These are phyloP conservation scores for Fragum whitleyi DNA, from an alignment of 2,888 invertebrate genomes.

Conservation along the genomic window DNA sequence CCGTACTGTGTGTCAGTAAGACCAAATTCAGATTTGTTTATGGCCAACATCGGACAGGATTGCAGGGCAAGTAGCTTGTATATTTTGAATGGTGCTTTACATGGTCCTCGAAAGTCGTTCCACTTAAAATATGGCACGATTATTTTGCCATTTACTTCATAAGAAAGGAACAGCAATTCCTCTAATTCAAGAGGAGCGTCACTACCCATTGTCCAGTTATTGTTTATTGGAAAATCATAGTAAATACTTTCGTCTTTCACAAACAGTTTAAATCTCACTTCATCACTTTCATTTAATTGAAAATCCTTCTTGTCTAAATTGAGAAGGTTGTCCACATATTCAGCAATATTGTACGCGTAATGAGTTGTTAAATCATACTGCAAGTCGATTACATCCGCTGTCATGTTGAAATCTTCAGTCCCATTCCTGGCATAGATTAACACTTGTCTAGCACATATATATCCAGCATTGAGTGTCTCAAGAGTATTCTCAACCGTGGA, in stretches of 20 bases:
- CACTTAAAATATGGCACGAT: background rate
- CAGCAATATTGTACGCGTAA: background rate
- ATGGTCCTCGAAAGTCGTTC: background rate
- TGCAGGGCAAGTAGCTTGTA: background rate
- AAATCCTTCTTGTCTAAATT: background rate
- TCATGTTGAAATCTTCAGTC: background rate
- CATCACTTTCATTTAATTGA: background rate
- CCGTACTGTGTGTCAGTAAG: constrained; percentile 3
- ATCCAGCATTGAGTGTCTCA: background rate
- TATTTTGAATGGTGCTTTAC: background rate
- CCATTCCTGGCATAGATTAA: background rate
- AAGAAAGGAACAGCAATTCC: background rate
- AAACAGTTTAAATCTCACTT: background rate
- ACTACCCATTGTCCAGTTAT: background rate
- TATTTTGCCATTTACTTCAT: background rate
- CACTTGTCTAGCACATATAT: background rate
- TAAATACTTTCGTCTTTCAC: background rate
- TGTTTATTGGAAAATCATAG: background rate
- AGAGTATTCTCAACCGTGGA: background rate
- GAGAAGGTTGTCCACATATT: background rate
- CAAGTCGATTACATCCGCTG: background rate
- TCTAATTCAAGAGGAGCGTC: background rate
- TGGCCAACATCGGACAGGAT: constrained; percentile 8
- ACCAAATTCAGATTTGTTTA: constrained; percentile 2
- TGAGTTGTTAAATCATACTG: background rate